phyloP scores from a whole-genome alignment of 2,113 vertebrate species.

The Pteropus alecto region DNA sequence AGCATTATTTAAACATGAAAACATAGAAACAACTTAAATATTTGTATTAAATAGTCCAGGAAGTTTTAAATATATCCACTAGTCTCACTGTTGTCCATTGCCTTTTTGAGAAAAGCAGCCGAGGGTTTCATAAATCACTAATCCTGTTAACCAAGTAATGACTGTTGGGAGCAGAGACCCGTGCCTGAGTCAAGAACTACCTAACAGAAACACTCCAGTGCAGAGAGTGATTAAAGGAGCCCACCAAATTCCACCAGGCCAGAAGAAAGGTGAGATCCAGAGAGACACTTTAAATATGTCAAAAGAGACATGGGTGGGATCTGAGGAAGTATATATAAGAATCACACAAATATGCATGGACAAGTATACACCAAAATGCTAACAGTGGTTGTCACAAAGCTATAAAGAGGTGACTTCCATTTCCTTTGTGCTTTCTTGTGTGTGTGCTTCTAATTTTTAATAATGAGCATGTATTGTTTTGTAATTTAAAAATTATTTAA shows the following conservation, averaged over 20 bases:
- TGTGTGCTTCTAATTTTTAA: not conserved
- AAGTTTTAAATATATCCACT: not conserved
- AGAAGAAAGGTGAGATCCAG: not conserved
- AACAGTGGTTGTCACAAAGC: not conserved
- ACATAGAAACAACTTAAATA: not conserved
- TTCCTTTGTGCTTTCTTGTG: not conserved
- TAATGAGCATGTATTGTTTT: not conserved
- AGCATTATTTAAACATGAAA: conserved; percentile 21
- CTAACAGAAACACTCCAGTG: not conserved
- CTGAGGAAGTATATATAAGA: not conserved
- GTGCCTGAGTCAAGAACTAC: not conserved
- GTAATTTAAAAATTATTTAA: not conserved
- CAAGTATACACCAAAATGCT: not conserved
- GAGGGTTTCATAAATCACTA: conserved; percentile 3
- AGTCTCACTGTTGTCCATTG: not conserved
- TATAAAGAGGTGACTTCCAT: not conserved
- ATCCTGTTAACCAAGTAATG: not conserved
- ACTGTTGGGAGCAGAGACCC: not conserved
- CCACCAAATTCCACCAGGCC: not conserved
- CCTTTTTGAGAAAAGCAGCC: not conserved
- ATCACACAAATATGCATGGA: not conserved
- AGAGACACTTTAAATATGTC: not conserved
- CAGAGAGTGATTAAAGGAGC: not conserved
- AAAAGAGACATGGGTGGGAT: not conserved
- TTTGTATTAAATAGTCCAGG: not conserved